Percentiles rank a stretch among this genome's conserved stretches.
Conservation (phyloP, 2,113 vertebrate genomes). For the Tauraco erythrolophus region DNA sequence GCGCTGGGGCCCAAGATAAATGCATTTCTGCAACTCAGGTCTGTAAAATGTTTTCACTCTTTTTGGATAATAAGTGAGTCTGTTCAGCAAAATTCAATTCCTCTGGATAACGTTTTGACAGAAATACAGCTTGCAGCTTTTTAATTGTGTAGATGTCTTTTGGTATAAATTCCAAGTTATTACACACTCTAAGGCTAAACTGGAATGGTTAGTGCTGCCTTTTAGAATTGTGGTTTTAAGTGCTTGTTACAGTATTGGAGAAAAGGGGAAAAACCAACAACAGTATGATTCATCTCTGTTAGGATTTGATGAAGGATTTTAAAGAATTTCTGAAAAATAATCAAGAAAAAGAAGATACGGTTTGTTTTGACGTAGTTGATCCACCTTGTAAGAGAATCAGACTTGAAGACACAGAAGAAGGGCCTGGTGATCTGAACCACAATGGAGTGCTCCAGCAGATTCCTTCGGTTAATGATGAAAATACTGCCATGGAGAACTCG, state of each 20-base stretch:
- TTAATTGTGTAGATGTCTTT: background rate
- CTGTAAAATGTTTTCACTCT: background rate
- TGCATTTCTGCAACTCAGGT: background rate
- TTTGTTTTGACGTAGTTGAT: conserved; percentile 35
- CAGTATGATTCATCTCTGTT: background rate
- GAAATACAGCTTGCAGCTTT: background rate
- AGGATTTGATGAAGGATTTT: conserved; percentile 85
- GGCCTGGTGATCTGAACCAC: background rate
- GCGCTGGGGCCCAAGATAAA: background rate
- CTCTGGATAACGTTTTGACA: background rate
- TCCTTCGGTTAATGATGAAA: background rate
- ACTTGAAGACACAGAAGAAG: conserved; percentile 48
- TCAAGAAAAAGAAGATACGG: conserved; percentile 21
- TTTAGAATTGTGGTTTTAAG: background rate
- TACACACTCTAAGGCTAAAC: background rate
- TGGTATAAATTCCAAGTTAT: background rate
- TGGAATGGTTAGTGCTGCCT: background rate
- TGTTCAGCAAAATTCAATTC: background rate
- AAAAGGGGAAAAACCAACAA: background rate
- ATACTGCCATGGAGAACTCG: background rate
- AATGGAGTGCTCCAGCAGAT: conserved; percentile 3
- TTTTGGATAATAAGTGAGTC: background rate
- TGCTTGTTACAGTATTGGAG: background rate
- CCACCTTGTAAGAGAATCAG: conserved; percentile 86
- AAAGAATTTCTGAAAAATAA: conserved; percentile 74